Evolutionary conservation across 2,113 vertebrate species (phyloP).

Genomic region (Lophura nycthemera): DNA sequence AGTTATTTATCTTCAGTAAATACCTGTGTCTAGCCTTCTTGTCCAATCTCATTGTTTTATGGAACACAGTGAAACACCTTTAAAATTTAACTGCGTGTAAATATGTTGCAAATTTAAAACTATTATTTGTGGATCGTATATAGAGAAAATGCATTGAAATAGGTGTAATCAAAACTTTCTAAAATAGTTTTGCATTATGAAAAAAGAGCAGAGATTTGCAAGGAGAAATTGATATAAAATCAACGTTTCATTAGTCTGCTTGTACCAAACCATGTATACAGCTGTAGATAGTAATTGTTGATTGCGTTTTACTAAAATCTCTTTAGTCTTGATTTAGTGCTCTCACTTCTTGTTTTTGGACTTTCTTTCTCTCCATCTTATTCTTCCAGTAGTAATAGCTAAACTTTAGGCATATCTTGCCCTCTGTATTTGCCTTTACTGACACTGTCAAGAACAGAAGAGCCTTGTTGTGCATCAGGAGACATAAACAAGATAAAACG

Average conservation of each 20-base stretch:
- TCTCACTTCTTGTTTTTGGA: background rate
- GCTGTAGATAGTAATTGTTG: background rate
- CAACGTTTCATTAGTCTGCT: background rate
- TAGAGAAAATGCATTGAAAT: background rate
- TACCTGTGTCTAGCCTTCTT: background rate
- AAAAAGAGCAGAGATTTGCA: background rate
- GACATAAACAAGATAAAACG: constrained; percentile 75
- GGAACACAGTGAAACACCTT: background rate
- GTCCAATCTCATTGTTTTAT: background rate
- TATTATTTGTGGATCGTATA: background rate
- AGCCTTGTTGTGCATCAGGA: constrained; percentile 49
- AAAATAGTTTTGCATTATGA: background rate
- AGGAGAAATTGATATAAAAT: background rate
- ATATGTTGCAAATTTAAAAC: background rate
- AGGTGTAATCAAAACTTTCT: background rate
- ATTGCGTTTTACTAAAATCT: background rate
- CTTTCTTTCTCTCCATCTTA: background rate
- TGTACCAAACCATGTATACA: background rate
- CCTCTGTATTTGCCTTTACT: constrained; percentile 52
- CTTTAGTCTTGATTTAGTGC: background rate
- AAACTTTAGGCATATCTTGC: constrained; percentile 51
- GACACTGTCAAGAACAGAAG: constrained; percentile 69
- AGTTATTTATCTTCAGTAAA: background rate
- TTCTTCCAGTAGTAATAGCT: background rate
- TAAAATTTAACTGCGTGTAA: background rate